Evolutionary conservation across 2,113 vertebrate species (phyloP).

Genomic region (Chascanopsetta lugubris): DNA sequence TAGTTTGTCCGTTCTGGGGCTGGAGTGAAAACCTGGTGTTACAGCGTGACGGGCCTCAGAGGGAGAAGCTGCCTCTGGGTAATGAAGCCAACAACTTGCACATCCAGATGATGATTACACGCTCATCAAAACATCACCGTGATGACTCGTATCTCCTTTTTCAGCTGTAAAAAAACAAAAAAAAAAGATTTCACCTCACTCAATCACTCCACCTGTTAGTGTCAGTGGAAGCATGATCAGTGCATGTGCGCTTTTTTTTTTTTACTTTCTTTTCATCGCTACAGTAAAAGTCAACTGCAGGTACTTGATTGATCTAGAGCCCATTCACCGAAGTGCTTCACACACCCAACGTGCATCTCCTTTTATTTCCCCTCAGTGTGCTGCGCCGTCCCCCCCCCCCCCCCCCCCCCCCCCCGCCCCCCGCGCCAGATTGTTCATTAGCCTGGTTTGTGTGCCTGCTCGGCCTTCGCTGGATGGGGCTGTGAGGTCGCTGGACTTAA

Average conservation of each 20-base stretch:
- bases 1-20: too few species aligned
- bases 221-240: slow-evolving; percentile 9
- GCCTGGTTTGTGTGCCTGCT: slow-evolving; percentile 54
- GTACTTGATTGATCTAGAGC: slow-evolving; percentile 52
- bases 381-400: slow-evolving; percentile 40
- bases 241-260: slow-evolving; percentile 34
- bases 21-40: too few species aligned
- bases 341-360: slow-evolving; percentile 39
- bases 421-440: slow-evolving; percentile 58
- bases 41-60: too few species aligned
- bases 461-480: slow-evolving; percentile 36
- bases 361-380: slow-evolving; percentile 54
- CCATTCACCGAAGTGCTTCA: slow-evolving; percentile 41
- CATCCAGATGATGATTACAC: too few species aligned
- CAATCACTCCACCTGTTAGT: too few species aligned
- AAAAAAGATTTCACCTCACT: too few species aligned
- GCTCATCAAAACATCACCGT: too few species aligned
- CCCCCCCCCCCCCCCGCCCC: too few species aligned
- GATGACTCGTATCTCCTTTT: too few species aligned
- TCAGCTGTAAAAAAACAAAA: too few species aligned
- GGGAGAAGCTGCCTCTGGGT: too few species aligned
- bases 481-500: slow-evolving; percentile 56
- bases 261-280: slow-evolving; percentile 14
- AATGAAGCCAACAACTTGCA: too few species aligned
- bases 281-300: slow-evolving; percentile 42